Evolutionary conservation across 2,888 invertebrate genomes (phyloP), one percentile per base, ranked within the genome.

Genomic region (Cremastobaeus sp.): DNA sequence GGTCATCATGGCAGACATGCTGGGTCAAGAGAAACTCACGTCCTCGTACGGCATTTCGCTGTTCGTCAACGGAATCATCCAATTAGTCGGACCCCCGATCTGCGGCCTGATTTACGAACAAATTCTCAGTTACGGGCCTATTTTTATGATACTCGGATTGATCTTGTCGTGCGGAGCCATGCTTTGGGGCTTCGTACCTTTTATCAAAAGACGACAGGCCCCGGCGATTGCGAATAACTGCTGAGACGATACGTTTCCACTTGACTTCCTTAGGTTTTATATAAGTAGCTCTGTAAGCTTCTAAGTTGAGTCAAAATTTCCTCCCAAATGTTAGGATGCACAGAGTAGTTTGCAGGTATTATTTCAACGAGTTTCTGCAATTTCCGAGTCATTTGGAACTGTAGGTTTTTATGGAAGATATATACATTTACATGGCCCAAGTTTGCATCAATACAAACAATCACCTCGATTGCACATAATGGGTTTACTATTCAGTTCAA

Each of bases 1-100:
- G 0, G 92, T 96, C 32, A 94, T 95, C 2, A 95, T 96, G 94
- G 94, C 95, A 0, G 95, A 96, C 83, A 92, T 95, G 92, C 84
- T 96, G 3, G 96, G 96, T 0, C 93, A 93, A 0, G 95, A 96
- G 77, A 90, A 94, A n/a, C 86, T 96, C 0, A 94, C 95, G 82
- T 94, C 95, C 0, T 94, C 95, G 0, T 96, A 95, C 80, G 96
- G 96, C 0, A 95, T 96, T 21, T 95, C 95, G 76, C 88, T 96
- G 21, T 95, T 96, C 79, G 91, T 95, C 8, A 96, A 95, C 80
- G 96, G 96, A 1, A 90, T 96, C 47, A 86, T 95, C 15, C 96
- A 96, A 85, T 85, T 96, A 37, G 88, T 94, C 1, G 95, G 96
- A 0, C 96, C 96, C 0, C 95, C 95, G 0, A 88, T 95, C n/a